Percentiles rank a stretch among this genome's conserved stretches.
phyloP scores from a whole-genome alignment of 2,797 vertebrate species.

The Ctenopoma kingsleyae region DNA sequence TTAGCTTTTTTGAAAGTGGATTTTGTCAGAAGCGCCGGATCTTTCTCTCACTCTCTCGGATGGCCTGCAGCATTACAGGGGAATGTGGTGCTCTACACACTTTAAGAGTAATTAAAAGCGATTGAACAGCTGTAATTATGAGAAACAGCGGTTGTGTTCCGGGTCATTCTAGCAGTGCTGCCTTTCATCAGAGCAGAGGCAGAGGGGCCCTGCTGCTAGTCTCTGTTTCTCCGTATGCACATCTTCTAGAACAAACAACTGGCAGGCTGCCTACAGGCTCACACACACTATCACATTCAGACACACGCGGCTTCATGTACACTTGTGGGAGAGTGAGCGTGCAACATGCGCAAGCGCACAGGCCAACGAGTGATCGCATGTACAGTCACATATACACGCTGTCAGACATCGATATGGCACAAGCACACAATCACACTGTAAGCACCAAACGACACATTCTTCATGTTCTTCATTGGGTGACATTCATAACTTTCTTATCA shows the following conservation, averaged over 20 bases:
- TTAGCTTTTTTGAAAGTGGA: conserved; percentile 70
- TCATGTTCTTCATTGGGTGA: conserved; percentile 62
- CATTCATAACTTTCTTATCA: conserved; percentile 69
- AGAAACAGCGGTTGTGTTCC: conserved; percentile 75
- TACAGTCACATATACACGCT: conserved; percentile 35
- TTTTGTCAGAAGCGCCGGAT: conserved; percentile 77
- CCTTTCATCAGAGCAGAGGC: conserved; percentile 80
- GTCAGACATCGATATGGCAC: conserved; percentile 42
- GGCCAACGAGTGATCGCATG: conserved; percentile 32
- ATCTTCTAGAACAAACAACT: conserved; percentile 89
- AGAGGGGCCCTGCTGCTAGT: conserved; percentile 81
- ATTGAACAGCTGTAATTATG: conserved; percentile 85
- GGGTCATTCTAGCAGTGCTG: conserved; percentile 78
- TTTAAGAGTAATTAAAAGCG: conserved; percentile 84
- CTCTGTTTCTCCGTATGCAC: conserved; percentile 83
- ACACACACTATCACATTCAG: conserved; percentile 61
- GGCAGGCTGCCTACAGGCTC: conserved; percentile 73
- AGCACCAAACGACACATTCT: conserved; percentile 67
- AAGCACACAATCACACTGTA: conserved; percentile 45
- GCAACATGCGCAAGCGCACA: conserved; percentile 46
- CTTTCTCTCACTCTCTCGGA: conserved; percentile 72
- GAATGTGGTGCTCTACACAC: conserved; percentile 78
- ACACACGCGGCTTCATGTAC: conserved; percentile 50
- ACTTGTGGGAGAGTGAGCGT: conserved; percentile 47
- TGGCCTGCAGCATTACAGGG: conserved; percentile 83